Base-by-base conservation (phyloP, 2,888 invertebrate species). In the Pammene aurita region DNA sequence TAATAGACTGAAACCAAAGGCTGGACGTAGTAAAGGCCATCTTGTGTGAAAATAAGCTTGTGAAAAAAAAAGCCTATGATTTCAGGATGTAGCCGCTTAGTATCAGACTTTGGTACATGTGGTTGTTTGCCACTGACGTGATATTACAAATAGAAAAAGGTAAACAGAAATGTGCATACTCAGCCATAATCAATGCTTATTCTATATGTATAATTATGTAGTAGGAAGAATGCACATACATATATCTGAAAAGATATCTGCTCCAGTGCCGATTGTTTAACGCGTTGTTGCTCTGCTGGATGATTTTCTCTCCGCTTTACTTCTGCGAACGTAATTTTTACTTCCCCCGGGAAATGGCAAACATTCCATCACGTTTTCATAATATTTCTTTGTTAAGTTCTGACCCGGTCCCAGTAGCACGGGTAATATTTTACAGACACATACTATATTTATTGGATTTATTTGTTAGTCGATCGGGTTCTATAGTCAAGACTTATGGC, bases 341-440 rank as follows among this genome's bases (percentile, higher is more conserved):
- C 56, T 41, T n/a, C 65, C 64, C 57, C 14, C 2, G 65, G 57
- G 65, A 35, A 66, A 58, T 44, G 52, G 58, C 38, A 50, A 18
- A 52, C 64, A 35, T 14, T 46, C 44, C 69, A 16, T 26, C 52
- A 54, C 54, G 46, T 42, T 55, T 64, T 64, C 63, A 63, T 63
- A 63, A 64, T 64, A 64, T 55, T 55, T 64, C 55, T 64, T 64
- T 64, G 63, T 55, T 55, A 64, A 62, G 42, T 44, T 44, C 63
- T 44, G 55, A 64, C 44, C 54, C 26, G 10, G 38, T 55, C 44
- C 26, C 54, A 44, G 34, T 55, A 44, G 42, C 13, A 16, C 16
- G 34, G 26, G 16, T 55, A 64, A 64, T 64, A 44, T 62, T 52
- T 62, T 62, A 41, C n/a, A 18, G 10, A 41, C 52, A 52, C 10